Evolutionary conservation across 1,140 invertebrate genomes (phyloP).

Genomic region (Apis laboriosa): DNA sequence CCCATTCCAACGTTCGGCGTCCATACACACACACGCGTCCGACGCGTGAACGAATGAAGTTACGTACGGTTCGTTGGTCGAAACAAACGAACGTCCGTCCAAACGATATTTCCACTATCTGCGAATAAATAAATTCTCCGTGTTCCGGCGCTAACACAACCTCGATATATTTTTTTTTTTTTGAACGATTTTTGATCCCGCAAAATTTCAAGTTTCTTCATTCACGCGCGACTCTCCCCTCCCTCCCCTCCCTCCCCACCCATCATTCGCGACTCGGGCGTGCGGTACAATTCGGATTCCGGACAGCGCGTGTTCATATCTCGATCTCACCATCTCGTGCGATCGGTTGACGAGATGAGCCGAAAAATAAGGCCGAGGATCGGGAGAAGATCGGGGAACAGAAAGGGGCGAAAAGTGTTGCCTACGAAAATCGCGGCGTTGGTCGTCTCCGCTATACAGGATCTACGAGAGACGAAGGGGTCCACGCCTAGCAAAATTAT

Average conservation of each 20-base stretch:
- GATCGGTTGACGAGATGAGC: constrained; percentile 12
- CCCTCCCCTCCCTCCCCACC: no score
- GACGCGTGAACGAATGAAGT: not conserved
- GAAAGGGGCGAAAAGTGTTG: constrained; percentile 37
- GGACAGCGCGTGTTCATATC: no score
- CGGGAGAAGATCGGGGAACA: constrained; percentile 14
- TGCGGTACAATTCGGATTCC: no score
- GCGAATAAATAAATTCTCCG: constrained; percentile 32
- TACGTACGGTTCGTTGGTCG: not conserved
- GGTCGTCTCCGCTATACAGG: constrained; percentile 70
- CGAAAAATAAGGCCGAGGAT: constrained; percentile 8
- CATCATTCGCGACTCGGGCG: no score
- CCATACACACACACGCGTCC: not conserved
- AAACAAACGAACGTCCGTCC: constrained; percentile 44
- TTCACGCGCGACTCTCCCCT: not conserved
- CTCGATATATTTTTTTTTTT: not conserved
- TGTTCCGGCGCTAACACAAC: not conserved
- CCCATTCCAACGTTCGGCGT: no score
- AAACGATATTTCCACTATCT: not conserved
- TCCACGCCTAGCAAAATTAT: constrained; percentile 68
- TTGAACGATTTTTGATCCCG: no score
- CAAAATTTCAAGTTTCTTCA: constrained; percentile 16
- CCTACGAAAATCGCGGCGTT: constrained; percentile 71
- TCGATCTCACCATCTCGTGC: not conserved
- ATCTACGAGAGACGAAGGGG: constrained; percentile 71